A percentile compares a stretch with the other conserved stretches of the same genome.
Conservation (phyloP, 2,113 vertebrate species). For the Malaclemys terrapin region DNA sequence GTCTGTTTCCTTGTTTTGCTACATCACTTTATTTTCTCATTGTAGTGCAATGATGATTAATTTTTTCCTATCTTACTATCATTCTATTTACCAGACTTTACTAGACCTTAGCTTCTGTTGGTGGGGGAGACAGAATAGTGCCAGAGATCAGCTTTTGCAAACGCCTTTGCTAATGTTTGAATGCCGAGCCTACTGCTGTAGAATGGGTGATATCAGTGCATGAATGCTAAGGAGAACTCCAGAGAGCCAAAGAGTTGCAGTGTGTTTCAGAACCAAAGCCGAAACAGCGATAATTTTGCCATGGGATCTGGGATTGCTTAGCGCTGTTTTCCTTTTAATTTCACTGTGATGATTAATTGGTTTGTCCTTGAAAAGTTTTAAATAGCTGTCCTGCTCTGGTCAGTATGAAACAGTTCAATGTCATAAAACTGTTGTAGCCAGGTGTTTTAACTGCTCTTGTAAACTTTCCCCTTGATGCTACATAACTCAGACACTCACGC, state of each 20-base stretch:
- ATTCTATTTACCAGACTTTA: neutral
- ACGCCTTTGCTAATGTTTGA: neutral
- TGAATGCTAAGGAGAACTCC: slow-evolving; percentile 6
- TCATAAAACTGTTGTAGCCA: slow-evolving; percentile 43
- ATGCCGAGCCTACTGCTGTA: neutral
- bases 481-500: neutral
- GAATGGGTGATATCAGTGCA: neutral
- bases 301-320: neutral
- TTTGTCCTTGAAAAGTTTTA: neutral
- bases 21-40: neutral
- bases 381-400: neutral
- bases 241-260: rapidly evolving
- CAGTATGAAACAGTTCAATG: neutral
- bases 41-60: neutral
- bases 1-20: neutral
- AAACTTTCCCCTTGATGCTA: slow-evolving; percentile 33
- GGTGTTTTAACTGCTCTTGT: slow-evolving; percentile 31
- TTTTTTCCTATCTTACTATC: neutral
- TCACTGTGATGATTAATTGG: slow-evolving; percentile 20
- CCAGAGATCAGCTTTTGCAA: neutral
- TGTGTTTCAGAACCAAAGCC: neutral
- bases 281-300: rapidly evolving
- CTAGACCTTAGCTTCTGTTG: neutral
- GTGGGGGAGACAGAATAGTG: neutral
- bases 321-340: rapidly evolving